Conservation (phyloP, 2,888 invertebrate genomes). For the Serrognathus titanus region DNA sequence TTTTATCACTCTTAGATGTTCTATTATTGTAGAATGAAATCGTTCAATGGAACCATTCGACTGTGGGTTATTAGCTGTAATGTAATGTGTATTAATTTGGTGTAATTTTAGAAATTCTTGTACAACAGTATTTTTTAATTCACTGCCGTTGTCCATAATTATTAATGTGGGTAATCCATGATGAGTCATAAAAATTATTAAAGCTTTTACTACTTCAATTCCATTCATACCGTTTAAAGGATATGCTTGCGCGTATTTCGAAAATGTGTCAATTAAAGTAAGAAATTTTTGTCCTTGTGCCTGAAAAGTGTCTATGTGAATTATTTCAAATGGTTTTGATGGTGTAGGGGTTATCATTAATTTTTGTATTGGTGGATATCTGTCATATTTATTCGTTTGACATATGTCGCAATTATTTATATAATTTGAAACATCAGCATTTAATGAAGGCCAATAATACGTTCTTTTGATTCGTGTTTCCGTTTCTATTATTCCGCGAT, state of each 20-base stretch:
- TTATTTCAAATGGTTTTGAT: constrained; percentile 12
- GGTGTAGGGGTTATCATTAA: background rate
- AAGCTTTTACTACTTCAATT: constrained; percentile 1
- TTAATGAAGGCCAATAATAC: background rate
- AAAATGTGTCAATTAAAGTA: constrained; percentile 16
- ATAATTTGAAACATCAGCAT: background rate
- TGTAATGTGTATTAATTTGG: background rate
- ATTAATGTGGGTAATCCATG: background rate
- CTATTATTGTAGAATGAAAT: background rate
- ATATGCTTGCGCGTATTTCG: constrained; percentile 15
- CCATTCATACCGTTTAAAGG: constrained; percentile 2
- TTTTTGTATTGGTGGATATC: background rate
- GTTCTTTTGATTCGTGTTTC: background rate
- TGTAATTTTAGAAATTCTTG: background rate
- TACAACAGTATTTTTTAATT: too few species aligned
- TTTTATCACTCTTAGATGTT: background rate
- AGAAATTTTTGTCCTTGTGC: constrained; percentile 14
- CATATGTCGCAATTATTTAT: constrained; percentile 2
- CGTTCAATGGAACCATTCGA: background rate
- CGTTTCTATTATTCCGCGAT: constrained; percentile 3
- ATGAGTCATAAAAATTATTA: background rate
- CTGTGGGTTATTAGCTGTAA: background rate
- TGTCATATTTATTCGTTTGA: background rate
- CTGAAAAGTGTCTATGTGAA: constrained; percentile 12
- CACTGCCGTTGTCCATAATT: background rate